These are phyloP conservation scores for Strix uralensis DNA, from an alignment of 2,113 vertebrate species.

Conservation along the genomic window DNA sequence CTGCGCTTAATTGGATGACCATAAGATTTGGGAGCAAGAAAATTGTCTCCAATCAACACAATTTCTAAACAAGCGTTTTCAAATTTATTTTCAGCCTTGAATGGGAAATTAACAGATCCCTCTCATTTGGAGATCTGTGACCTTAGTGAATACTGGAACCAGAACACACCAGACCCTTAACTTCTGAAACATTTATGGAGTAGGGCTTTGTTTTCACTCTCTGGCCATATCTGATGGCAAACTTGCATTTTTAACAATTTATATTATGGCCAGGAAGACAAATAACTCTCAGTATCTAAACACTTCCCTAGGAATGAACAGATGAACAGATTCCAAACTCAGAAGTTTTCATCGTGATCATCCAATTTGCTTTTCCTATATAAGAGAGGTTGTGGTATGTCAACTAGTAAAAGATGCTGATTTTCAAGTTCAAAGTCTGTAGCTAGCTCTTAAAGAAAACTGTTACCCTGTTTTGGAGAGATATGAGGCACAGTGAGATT, in stretches of 20 bases:
- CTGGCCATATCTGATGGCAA: neutral
- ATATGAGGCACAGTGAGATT: neutral
- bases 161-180: neutral
- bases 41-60: neutral
- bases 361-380: neutral
- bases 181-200: neutral
- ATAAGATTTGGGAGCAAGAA: neutral
- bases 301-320: neutral
- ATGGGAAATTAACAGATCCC: neutral
- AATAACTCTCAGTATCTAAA: neutral
- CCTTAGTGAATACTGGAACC: neutral
- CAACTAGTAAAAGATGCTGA: neutral
- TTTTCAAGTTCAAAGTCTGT: neutral
- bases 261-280: neutral
- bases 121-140: neutral
- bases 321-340: neutral
- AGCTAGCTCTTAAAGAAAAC: neutral
- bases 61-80: neutral
- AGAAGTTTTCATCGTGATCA: neutral
- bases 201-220: neutral
- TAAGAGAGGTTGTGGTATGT: neutral
- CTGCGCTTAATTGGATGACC: neutral
- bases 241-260: neutral
- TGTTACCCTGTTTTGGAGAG: neutral
- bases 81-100: neutral